These are phyloP conservation scores for Caenorhabditis brenneri DNA, from an alignment of 1,140 invertebrate genomes.

Conservation along the genomic window DNA sequence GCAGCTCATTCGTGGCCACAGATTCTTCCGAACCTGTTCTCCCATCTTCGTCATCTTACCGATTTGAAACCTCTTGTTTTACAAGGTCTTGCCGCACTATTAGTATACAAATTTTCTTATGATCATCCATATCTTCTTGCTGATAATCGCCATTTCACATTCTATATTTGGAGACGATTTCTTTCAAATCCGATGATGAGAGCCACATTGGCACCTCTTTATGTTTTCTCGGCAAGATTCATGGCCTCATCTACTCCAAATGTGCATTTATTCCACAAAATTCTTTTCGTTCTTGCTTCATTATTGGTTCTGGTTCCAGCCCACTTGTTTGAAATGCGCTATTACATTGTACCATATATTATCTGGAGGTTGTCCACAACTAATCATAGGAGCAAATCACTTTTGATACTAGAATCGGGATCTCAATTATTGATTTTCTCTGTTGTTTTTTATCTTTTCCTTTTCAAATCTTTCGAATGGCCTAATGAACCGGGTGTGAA, in stretches of 20 bases:
- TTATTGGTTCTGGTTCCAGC: constrained; percentile 80
- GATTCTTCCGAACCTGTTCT: constrained; percentile 67
- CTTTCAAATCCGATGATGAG: constrained; percentile 76
- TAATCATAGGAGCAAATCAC: constrained; percentile 71
- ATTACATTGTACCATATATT: constrained; percentile 90
- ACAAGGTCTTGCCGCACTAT: constrained; percentile 69
- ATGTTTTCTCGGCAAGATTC: not conserved
- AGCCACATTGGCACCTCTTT: not conserved
- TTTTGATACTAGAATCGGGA: constrained; percentile 79
- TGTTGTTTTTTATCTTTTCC: constrained; percentile 82
- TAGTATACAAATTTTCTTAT: constrained; percentile 80
- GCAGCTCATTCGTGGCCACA: constrained; percentile 73
- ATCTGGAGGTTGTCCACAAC: constrained; percentile 77
- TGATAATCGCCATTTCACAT: constrained; percentile 94
- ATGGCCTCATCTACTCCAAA: not conserved
- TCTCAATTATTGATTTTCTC: constrained; percentile 80
- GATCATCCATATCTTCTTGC: constrained; percentile 90
- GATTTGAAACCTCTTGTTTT: not conserved
- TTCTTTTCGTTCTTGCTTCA: constrained; percentile 73
- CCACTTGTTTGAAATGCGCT: constrained; percentile 86
- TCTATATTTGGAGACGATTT: constrained; percentile 91
- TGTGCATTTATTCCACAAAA: constrained; percentile 1
- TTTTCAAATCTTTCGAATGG: constrained; percentile 85
- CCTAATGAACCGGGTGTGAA: constrained; percentile 76
- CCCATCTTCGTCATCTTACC: not conserved